Conservation (phyloP, 2,888 invertebrate genomes). For the Andrena bicolor region DNA sequence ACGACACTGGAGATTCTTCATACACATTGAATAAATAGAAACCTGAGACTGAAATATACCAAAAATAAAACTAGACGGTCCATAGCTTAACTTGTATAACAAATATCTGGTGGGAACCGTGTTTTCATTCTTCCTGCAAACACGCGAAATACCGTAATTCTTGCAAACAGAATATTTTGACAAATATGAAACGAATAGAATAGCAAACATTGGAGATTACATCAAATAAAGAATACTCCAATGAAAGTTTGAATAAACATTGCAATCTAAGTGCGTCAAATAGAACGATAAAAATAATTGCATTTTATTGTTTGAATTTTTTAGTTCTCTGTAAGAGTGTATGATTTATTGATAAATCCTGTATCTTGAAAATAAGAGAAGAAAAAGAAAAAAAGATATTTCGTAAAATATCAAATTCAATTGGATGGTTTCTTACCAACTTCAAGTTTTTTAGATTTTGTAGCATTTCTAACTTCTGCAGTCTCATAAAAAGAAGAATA, state of each 20-base stretch:
- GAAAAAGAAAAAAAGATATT: not conserved
- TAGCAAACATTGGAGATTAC: not conserved
- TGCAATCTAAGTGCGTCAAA: not conserved
- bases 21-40: no score
- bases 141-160: no score
- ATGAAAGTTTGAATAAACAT: no score
- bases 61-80: no score
- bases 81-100: no score
- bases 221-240: not conserved
- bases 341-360: not conserved
- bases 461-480: not conserved
- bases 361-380: not conserved
- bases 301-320: not conserved
- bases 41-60: no score
- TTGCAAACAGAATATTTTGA: not conserved
- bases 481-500: no score
- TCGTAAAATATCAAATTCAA: not conserved
- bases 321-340: not conserved
- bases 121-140: no score
- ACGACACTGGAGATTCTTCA: no score
- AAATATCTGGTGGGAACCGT: no score
- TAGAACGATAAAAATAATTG: not conserved
- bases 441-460: not conserved
- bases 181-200: not conserved
- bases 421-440: no score